Conservation (phyloP, 2,888 invertebrate genomes). For the Matsumyia berberina region DNA sequence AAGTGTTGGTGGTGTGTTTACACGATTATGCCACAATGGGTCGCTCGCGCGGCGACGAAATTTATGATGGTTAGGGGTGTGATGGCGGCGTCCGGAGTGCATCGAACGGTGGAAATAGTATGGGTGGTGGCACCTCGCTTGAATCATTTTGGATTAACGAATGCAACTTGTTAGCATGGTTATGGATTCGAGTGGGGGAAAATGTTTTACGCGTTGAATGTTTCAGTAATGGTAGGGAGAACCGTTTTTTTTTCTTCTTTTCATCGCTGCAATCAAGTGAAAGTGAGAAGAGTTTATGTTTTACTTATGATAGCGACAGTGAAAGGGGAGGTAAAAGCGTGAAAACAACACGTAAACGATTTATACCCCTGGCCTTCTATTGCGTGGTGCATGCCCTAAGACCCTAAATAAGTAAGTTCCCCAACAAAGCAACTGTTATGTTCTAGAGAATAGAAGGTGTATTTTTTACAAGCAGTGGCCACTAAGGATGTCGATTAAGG, state of each 20-base stretch:
- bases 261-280: not conserved
- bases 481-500: too few relatives aligned
- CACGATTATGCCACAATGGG: slow-evolving; percentile 75
- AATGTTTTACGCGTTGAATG: slow-evolving; percentile 59
- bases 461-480: too few relatives aligned
- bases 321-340: not conserved
- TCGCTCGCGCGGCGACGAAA: slow-evolving; percentile 58
- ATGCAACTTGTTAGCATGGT: slow-evolving; percentile 72
- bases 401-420: too few relatives aligned
- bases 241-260: slow-evolving; percentile 5
- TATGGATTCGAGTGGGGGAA: slow-evolving; percentile 52
- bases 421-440: too few relatives aligned
- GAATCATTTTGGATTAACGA: slow-evolving; percentile 73
- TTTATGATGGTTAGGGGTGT: slow-evolving; percentile 62
- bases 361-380: too few relatives aligned
- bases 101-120: slow-evolving; percentile 27
- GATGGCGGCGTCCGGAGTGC: slow-evolving; percentile 42
- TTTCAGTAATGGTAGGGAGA: slow-evolving; percentile 13
- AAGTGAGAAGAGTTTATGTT: slow-evolving; percentile 19
- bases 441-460: too few relatives aligned
- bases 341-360: too few relatives aligned
- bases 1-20: slow-evolving; percentile 73
- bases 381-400: too few relatives aligned
- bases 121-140: slow-evolving; percentile 50
- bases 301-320: not conserved